Evolutionary conservation across 2,797 vertebrate species (phyloP), one percentile per base, ranked within the genome.

Genomic region (Cercopithecus petaurista): DNA sequence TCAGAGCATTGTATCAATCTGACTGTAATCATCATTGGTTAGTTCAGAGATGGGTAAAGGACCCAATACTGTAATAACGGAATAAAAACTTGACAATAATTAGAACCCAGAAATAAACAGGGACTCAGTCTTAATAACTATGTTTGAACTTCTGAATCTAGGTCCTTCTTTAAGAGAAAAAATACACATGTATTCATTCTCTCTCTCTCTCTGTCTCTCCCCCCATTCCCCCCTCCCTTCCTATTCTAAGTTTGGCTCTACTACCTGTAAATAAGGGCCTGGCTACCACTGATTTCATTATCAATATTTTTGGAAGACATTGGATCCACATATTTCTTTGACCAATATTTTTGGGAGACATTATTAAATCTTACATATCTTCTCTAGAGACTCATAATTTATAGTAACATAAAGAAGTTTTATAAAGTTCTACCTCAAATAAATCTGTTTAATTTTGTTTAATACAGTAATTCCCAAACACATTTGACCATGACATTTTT

Each of bases 381-480:
- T 94, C 95, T 88, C 36, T 72, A n/a, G 33, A 85, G 30, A 67
- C 33, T 72, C 30, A 64, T 30, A 95, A 88, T 85, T 50, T 14
- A 91, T 10, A 46, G 50, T 36, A 55, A 79, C n/a, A 83, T 61
- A 64, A 50, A 64, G 52, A 95, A 50, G 12, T 79, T 52, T 88
- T 86, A 72, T n/a, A 48, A 84, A 88, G 22, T 88, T 89, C 9
- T n/a, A 76, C 7, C 30, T 87, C 77, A 94, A 90, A 75, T 93
- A 87, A 91, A 79, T 93, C 7, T 90, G 13, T 70, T 81, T 84
- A 90, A 70, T 73, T 85, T 88, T 85, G 5, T 86, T 94, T 88
- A 84, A 90, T 87, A 22, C 2, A 84, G 52, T 19, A 95, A 88
- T 43, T 81, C 24, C 36, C 36, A 93, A 86, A 96, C 21, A 85